Conservation (phyloP, 2,888 invertebrate genomes). For the Oscheius myriophilus region DNA sequence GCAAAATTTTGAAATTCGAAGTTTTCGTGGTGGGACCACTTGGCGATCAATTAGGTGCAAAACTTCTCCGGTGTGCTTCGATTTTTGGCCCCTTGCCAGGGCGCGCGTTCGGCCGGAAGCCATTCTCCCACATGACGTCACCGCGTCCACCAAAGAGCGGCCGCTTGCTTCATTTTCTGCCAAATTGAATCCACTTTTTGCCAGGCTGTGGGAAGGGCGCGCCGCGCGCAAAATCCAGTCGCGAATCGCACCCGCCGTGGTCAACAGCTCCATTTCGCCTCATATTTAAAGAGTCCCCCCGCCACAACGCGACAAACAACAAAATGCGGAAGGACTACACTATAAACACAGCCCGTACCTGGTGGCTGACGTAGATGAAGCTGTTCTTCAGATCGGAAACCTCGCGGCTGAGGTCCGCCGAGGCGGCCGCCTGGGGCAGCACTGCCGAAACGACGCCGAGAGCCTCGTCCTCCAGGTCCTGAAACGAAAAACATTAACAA, state of each 20-base stretch:
- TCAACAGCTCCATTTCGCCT: background rate
- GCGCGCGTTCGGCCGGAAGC: no score
- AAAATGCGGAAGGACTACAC: no score
- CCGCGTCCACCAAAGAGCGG: no score
- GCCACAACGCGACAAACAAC: no score
- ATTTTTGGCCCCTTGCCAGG: no score
- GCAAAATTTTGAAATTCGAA: no score
- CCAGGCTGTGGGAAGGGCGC: background rate
- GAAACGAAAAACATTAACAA: no score
- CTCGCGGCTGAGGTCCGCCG: constrained; percentile 9
- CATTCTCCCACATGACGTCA: no score
- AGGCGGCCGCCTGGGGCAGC: background rate
- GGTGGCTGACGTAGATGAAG: constrained; percentile 32
- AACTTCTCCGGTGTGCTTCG: no score
- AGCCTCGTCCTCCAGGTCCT: constrained; percentile 31
- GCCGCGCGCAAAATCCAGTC: background rate
- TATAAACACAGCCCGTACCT: constrained; percentile 11
- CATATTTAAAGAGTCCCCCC: background rate
- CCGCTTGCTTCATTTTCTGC: background rate
- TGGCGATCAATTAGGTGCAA: no score
- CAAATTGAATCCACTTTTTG: background rate
- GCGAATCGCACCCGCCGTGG: background rate
- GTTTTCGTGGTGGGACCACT: no score
- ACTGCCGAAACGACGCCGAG: background rate
- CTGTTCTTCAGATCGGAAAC: constrained; percentile 27